These are phyloP conservation scores for Leucoraja erinaceus DNA, from an alignment of 2,113 vertebrate species.

Conservation along the genomic window DNA sequence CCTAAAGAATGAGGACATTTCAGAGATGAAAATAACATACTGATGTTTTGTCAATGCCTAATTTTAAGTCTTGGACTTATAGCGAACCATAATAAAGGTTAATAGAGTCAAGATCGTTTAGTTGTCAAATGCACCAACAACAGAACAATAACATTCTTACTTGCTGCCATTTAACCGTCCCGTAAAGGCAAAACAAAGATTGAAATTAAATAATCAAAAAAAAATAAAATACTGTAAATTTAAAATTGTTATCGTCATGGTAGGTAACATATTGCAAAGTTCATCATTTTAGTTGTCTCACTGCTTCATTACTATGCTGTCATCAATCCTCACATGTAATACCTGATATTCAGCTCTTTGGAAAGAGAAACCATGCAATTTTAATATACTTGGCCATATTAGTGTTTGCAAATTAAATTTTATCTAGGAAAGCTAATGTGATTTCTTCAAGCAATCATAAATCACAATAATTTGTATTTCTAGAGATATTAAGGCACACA, in stretches of 20 bases:
- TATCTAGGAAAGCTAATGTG: neutral
- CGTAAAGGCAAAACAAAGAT: too few species aligned
- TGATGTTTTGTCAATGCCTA: neutral
- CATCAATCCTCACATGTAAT: neutral
- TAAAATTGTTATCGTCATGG: too few species aligned
- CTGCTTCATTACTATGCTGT: neutral
- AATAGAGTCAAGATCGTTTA: too few species aligned
- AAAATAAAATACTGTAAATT: too few species aligned
- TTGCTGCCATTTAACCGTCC: too few species aligned
- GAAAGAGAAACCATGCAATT: neutral
- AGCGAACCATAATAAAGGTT: neutral
- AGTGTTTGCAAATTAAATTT: neutral
- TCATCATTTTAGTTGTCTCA: neutral
- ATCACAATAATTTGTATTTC: neutral
- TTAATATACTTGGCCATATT: neutral
- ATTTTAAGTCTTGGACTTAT: neutral
- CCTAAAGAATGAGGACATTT: too few species aligned
- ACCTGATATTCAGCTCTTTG: neutral
- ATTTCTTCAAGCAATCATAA: constrained; percentile 1
- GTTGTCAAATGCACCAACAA: too few species aligned
- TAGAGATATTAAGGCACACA: neutral
- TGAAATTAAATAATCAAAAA: too few species aligned
- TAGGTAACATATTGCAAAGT: too few species aligned
- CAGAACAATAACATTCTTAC: too few species aligned
- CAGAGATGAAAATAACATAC: neutral